phyloP scores from a whole-genome alignment of 2,797 vertebrate species.

The Hyperoplus immaculatus region DNA sequence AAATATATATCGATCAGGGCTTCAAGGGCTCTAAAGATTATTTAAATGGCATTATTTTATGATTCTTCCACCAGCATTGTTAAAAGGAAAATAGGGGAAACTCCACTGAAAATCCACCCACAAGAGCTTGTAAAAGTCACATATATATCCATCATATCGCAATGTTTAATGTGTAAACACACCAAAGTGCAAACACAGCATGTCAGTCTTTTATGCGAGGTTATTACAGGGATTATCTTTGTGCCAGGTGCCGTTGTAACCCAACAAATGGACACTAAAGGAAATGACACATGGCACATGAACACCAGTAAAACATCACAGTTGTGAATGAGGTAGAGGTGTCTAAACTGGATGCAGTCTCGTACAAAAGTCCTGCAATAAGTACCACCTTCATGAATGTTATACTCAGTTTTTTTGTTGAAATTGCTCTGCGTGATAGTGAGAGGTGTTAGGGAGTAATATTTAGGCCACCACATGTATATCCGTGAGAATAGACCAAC shows the following conservation, averaged over 20 bases:
- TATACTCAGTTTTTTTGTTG: too few species aligned
- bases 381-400: too few species aligned
- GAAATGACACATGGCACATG: not conserved
- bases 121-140: not conserved
- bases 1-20: not conserved
- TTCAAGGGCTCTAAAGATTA: not conserved
- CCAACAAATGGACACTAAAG: not conserved
- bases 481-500: not conserved
- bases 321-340: too few species aligned
- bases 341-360: too few species aligned
- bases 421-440: too few species aligned
- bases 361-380: too few species aligned
- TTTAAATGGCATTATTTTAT: constrained; percentile 5
- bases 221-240: not conserved
- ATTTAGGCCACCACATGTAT: not conserved
- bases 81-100: not conserved
- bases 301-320: not conserved
- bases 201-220: not conserved
- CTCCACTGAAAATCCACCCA: not conserved
- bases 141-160: not conserved
- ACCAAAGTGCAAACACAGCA: not conserved
- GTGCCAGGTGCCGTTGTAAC: not conserved
- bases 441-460: too few species aligned
- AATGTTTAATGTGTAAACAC: not conserved
- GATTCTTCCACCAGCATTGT: not conserved